phyloP scores from a whole-genome alignment of 1,140 invertebrate genomes.

The Drosophila nigromelanica region DNA sequence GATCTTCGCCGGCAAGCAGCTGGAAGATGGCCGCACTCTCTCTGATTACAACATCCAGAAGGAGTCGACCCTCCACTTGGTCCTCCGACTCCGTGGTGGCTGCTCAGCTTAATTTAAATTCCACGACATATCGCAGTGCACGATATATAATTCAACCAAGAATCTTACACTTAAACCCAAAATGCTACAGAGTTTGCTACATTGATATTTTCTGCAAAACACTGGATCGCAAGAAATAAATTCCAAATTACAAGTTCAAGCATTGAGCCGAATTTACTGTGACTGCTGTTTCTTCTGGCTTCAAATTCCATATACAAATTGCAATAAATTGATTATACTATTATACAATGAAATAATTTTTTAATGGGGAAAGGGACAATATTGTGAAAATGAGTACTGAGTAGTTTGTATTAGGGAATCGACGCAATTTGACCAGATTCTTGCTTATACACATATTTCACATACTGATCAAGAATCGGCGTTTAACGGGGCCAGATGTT shows the following conservation, averaged over 20 bases:
- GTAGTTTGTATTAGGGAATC: too few species aligned
- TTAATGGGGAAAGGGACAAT: too few species aligned
- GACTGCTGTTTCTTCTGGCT: slow-evolving; percentile 37
- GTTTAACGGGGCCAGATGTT: too few species aligned
- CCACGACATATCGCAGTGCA: slow-evolving; percentile 45
- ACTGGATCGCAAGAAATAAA: slow-evolving; percentile 30
- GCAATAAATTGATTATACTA: slow-evolving; percentile 8
- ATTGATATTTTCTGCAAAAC: slow-evolving; percentile 31
- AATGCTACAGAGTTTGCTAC: slow-evolving; percentile 19
- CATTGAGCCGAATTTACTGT: slow-evolving; percentile 24
- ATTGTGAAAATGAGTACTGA: too few species aligned
- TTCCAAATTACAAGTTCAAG: slow-evolving; percentile 44
- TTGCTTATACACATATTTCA: too few species aligned
- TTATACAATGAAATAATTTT: neutral
- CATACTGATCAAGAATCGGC: too few species aligned
- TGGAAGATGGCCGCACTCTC: slow-evolving; percentile 91
- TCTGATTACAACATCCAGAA: slow-evolving; percentile 94
- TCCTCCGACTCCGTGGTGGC: slow-evolving; percentile 92
- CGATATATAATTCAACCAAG: slow-evolving; percentile 24
- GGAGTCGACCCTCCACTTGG: slow-evolving; percentile 95
- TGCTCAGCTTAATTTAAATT: slow-evolving; percentile 41
- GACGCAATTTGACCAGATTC: too few species aligned
- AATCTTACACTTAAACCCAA: slow-evolving; percentile 15
- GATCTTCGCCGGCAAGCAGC: slow-evolving; percentile 91
- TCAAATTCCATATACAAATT: slow-evolving; percentile 49